phyloP scores from a whole-genome alignment of 2,888 invertebrate genomes.

The Amiota mariae region DNA sequence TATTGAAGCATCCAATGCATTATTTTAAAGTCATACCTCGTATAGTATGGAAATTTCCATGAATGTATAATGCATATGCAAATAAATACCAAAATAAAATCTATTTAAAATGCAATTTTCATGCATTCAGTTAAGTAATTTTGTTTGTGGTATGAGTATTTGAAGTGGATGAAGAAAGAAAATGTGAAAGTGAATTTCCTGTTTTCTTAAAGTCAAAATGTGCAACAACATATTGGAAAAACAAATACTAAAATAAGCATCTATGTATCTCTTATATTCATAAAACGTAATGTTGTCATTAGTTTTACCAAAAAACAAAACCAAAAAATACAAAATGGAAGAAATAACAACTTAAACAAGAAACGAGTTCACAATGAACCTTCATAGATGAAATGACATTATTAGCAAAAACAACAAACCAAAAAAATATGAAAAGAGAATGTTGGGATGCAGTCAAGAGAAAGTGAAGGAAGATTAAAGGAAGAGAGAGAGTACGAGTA shows the following conservation, averaged over 20 bases:
- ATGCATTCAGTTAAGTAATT: background rate
- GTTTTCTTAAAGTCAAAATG: background rate
- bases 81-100: conserved; percentile 46
- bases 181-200: background rate
- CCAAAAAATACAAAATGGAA: conserved; percentile 7
- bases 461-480: too few relatives aligned
- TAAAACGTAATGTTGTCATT: conserved; percentile 12
- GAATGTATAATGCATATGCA: conserved; percentile 38
- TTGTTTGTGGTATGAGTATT: too few relatives aligned
- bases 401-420: too few relatives aligned
- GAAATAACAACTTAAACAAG: conserved; percentile 34
- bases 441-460: too few relatives aligned
- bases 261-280: too few relatives aligned
- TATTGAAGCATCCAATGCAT: too few relatives aligned
- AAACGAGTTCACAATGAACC: conserved; percentile 27
- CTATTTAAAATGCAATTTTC: conserved; percentile 54
- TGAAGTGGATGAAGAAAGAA: background rate
- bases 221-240: background rate
- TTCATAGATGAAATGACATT: too few relatives aligned
- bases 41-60: background rate
- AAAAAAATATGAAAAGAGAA: too few relatives aligned
- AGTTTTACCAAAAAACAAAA: background rate
- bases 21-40: too few relatives aligned
- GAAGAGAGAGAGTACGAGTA: too few relatives aligned
- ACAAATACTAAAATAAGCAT: background rate